Conservation (phyloP, 2,888 invertebrate genomes). For the Lepas anatifera region DNA sequence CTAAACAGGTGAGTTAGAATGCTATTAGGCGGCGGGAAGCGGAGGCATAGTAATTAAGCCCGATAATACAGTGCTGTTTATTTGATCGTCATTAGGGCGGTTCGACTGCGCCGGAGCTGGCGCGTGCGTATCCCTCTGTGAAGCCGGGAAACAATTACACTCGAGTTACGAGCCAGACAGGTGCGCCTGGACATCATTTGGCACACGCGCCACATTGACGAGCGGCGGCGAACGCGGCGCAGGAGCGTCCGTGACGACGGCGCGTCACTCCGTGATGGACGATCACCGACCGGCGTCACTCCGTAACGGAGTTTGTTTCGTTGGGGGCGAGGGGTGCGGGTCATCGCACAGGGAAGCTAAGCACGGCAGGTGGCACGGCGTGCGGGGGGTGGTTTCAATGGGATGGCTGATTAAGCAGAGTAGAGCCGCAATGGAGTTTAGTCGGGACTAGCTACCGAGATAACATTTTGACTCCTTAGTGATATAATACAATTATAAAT, state of each 20-base stretch:
- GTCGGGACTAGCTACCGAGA: too few relatives aligned
- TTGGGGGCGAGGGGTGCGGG: too few relatives aligned
- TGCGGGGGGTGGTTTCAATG: too few relatives aligned
- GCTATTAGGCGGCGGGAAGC: not conserved
- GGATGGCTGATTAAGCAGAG: too few relatives aligned
- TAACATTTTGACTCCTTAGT: too few relatives aligned
- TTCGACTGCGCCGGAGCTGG: not conserved
- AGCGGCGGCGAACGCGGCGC: not conserved
- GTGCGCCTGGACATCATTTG: not conserved
- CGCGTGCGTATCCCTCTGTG: not conserved
- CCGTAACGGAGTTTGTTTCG: too few relatives aligned
- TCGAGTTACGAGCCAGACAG: not conserved
- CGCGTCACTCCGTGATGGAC: not conserved
- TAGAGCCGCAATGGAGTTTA: too few relatives aligned
- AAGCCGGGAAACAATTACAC: conserved; percentile 1
- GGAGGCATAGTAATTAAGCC: not conserved
- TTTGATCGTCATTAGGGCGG: conserved; percentile 5
- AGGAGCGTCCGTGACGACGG: not conserved
- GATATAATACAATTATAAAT: too few relatives aligned
- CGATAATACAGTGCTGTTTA: conserved; percentile 3
- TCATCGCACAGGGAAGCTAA: too few relatives aligned
- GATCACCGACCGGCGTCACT: too few relatives aligned
- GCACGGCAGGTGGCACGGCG: too few relatives aligned
- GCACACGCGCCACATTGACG: not conserved
- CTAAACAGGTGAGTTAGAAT: conserved; percentile 12